A percentile compares a stretch with the other conserved stretches of the same genome.
Evolutionary conservation across 2,797 vertebrate species (phyloP).

Genomic region (Ataeniobius toweri): DNA sequence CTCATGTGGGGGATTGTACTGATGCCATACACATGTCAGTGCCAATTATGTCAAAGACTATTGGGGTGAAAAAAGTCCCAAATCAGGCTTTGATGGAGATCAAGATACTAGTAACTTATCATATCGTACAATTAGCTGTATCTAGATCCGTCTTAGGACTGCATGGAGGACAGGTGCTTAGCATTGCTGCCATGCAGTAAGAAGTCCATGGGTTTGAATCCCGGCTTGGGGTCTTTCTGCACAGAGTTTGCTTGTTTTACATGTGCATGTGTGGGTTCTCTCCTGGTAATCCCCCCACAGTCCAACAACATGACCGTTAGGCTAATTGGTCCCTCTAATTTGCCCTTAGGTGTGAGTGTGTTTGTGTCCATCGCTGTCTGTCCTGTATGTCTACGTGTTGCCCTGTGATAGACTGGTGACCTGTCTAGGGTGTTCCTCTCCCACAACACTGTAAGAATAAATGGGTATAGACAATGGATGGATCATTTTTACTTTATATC

Average conservation of each 20-base stretch:
- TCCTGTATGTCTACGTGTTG: not conserved
- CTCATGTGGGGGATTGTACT: conserved; percentile 55
- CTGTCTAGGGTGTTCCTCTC: not conserved
- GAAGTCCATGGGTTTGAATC: not conserved
- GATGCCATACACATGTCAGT: conserved; percentile 45
- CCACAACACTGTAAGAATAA: not conserved
- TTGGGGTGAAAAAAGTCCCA: conserved; percentile 16
- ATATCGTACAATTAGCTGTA: no score
- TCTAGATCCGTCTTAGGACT: not conserved
- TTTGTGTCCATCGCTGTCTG: not conserved
- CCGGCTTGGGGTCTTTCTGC: not conserved
- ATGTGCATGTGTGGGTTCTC: not conserved
- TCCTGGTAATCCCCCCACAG: not conserved
- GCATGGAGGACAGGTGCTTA: not conserved
- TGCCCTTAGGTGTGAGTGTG: not conserved
- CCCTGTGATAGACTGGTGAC: not conserved
- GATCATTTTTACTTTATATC: no score
- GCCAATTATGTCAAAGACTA: conserved; percentile 44
- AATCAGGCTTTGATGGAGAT: conserved; percentile 14
- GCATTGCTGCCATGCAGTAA: no score
- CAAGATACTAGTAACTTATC: not conserved
- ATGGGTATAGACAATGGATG: no score
- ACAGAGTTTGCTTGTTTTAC: not conserved
- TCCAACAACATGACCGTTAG: not conserved
- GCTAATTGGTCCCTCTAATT: not conserved